Percentiles rank a stretch among this genome's conserved stretches.
Conservation (phyloP, 2,888 invertebrate genomes). For the Acrobasis repandana region DNA sequence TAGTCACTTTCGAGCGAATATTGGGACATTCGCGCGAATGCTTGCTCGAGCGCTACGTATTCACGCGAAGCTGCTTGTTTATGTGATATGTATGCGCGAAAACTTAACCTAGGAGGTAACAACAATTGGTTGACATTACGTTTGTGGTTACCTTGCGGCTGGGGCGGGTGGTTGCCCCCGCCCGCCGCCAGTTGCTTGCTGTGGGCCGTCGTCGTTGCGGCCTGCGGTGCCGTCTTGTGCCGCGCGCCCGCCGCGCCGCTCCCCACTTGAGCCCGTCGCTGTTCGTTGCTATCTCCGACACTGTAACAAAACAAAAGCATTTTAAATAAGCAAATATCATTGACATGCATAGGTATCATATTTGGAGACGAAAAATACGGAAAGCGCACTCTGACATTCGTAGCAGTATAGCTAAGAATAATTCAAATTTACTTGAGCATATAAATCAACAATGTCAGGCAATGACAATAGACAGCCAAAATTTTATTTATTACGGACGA, state of each 20-base stretch:
- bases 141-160: constrained; percentile 84
- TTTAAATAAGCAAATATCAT: too few species aligned
- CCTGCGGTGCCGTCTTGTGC: constrained; percentile 71
- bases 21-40: constrained; percentile 18
- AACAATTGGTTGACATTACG: constrained; percentile 74
- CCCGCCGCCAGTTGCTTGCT: constrained; percentile 91
- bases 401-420: too few species aligned
- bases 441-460: too few species aligned
- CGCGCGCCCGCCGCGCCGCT: constrained; percentile 74
- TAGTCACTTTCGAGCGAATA: too few species aligned
- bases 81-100: neutral
- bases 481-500: too few species aligned
- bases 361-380: too few species aligned
- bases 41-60: too few species aligned
- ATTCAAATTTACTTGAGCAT: too few species aligned
- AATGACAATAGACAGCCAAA: too few species aligned
- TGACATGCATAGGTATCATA: too few species aligned
- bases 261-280: constrained; percentile 56
- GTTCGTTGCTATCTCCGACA: constrained; percentile 78
- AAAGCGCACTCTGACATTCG: too few species aligned
- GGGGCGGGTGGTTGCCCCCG: constrained; percentile 87
- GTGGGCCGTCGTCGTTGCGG: constrained; percentile 89
- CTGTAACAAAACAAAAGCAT: constrained; percentile 40
- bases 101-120: constrained; percentile 51
- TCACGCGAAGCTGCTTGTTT: too few species aligned